These are phyloP conservation scores for Allygus modestus DNA, from an alignment of 2,888 invertebrate species.

Conservation along the genomic window DNA sequence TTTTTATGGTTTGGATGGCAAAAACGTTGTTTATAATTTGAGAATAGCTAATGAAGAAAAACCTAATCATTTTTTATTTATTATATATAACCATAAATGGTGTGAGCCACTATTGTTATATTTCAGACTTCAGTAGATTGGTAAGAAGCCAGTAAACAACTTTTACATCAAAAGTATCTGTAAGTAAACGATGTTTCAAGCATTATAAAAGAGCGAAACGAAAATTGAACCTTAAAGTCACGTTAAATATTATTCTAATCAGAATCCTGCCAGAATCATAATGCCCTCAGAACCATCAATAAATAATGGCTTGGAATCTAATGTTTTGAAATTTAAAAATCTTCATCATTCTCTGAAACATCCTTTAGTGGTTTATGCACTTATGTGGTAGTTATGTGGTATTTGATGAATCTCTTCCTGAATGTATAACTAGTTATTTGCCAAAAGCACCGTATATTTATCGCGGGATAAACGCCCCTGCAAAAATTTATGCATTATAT, in stretches of 20 bases:
- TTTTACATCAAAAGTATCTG: background rate
- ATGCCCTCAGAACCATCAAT: constrained; percentile 1
- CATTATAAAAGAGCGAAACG: background rate
- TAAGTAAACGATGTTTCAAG: constrained; percentile 37
- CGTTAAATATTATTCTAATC: background rate
- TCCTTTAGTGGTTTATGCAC: constrained; percentile 34
- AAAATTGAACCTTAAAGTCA: constrained; percentile 19
- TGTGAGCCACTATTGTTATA: constrained; percentile 36
- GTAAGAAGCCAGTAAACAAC: background rate
- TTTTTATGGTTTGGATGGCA: constrained; percentile 30
- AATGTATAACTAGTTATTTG: background rate
- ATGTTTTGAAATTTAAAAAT: constrained; percentile 34
- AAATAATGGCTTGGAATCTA: no score
- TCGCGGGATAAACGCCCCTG: constrained; percentile 8
- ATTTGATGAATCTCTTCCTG: constrained; percentile 13
- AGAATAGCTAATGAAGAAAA: constrained; percentile 28
- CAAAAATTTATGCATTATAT: constrained; percentile 16
- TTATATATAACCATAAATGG: constrained; percentile 6
- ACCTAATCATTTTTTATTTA: constrained; percentile 32
- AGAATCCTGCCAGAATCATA: constrained; percentile 4
- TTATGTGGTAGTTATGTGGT: constrained; percentile 9
- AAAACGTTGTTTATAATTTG: constrained; percentile 12
- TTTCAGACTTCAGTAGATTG: constrained; percentile 23
- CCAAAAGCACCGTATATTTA: constrained; percentile 27
- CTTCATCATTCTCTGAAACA: background rate